Evolutionary conservation across 1,140 invertebrate species (phyloP).

Genomic region (Charaxes varanes): DNA sequence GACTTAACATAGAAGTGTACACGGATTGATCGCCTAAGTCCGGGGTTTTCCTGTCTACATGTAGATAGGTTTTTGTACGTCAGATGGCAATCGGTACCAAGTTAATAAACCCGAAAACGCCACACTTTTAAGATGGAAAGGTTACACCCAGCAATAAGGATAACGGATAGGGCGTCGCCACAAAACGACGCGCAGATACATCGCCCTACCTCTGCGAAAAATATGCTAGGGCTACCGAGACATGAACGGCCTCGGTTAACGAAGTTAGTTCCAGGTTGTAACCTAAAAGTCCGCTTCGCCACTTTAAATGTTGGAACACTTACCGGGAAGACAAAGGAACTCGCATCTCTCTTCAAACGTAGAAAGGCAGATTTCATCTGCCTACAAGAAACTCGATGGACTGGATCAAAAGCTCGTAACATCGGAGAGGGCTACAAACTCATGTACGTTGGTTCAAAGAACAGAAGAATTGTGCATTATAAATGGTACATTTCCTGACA

Average conservation of each 20-base stretch:
- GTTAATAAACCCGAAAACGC: too few species aligned
- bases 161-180: not conserved
- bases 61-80: slow-evolving; percentile 3
- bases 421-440: slow-evolving; percentile 18
- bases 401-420: slow-evolving; percentile 14
- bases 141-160: not conserved
- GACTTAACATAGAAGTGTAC: too few species aligned
- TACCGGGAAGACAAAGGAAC: slow-evolving; percentile 20
- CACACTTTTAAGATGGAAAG: not conserved
- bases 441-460: slow-evolving; percentile 12
- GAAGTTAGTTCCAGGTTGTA: slow-evolving; percentile 14
- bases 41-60: slow-evolving; percentile 1
- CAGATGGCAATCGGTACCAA: slow-evolving; percentile 9
- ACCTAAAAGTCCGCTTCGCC: slow-evolving; percentile 19
- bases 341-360: slow-evolving; percentile 11
- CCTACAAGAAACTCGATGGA: slow-evolving; percentile 20
- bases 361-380: slow-evolving; percentile 18
- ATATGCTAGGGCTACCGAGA: slow-evolving; percentile 15
- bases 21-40: too few species aligned
- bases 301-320: slow-evolving; percentile 19
- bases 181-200: too few species aligned
- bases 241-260: slow-evolving; percentile 14
- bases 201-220: slow-evolving; percentile 21
- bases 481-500: too few species aligned
- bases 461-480: too few species aligned